These are phyloP conservation scores for Phasia obesa DNA, from an alignment of 2,888 invertebrate species.

Conservation along the genomic window DNA sequence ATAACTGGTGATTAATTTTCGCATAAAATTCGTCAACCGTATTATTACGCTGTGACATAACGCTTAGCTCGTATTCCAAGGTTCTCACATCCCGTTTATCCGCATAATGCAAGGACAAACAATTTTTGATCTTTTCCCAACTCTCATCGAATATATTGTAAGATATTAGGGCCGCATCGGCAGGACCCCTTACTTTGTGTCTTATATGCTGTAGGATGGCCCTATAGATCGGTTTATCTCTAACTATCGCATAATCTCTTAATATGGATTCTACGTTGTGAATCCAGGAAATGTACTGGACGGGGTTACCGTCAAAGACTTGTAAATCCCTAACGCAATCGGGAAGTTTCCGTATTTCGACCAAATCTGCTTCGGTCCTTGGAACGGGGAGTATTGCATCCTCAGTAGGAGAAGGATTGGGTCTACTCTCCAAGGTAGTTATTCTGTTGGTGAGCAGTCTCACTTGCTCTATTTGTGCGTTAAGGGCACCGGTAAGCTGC, in stretches of 20 bases:
- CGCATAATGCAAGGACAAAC: no score
- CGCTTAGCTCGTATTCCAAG: background rate
- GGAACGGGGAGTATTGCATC: no score
- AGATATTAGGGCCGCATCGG: background rate
- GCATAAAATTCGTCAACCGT: background rate
- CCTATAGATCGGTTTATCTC: background rate
- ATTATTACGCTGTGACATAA: background rate
- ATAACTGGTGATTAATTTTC: background rate
- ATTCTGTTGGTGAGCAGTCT: no score
- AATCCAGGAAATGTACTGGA: background rate
- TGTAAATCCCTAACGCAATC: background rate
- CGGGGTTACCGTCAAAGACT: background rate
- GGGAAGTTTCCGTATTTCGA: no score
- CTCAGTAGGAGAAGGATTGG: no score
- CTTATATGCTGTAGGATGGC: background rate
- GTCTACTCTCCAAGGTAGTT: no score
- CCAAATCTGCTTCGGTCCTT: no score
- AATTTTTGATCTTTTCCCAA: no score
- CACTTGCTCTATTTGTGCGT: no score
- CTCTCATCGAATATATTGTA: background rate
- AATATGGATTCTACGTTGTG: constrained; percentile 6
- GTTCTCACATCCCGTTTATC: background rate
- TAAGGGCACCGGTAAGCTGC: no score
- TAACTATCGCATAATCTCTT: background rate
- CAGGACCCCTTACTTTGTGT: background rate